phyloP scores from a whole-genome alignment of 2,888 invertebrate genomes.

The Agapostemon virescens region DNA sequence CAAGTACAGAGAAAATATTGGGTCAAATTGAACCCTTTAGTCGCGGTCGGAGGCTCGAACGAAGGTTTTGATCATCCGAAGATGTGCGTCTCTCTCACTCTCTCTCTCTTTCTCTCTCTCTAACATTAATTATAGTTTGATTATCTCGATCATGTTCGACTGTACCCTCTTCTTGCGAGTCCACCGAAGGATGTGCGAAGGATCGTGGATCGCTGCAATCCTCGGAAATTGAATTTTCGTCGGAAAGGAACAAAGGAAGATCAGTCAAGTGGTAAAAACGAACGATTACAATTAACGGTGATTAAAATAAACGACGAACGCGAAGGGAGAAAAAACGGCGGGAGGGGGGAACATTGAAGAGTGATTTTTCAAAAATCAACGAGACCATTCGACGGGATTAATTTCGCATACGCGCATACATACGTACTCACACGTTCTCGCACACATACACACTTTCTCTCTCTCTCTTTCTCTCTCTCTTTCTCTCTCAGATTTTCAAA shows the following conservation, averaged over 20 bases:
- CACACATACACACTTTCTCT: neutral
- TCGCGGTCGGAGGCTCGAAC: neutral
- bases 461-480: slow-evolving; percentile 6
- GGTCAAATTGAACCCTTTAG: neutral
- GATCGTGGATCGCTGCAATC: neutral
- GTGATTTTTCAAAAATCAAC: neutral
- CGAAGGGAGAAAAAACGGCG: neutral
- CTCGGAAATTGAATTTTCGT: slow-evolving; percentile 1
- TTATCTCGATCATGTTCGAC: neutral
- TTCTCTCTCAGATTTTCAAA: slow-evolving; percentile 8
- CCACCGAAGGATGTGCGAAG: slow-evolving; percentile 5
- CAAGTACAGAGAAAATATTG: neutral
- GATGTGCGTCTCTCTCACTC: neutral
- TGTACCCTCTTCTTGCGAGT: neutral
- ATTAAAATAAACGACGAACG: slow-evolving; percentile 9
- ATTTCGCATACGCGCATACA: too few relatives aligned
- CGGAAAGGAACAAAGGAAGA: slow-evolving; percentile 19
- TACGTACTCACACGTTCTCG: neutral
- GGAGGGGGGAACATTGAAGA: slow-evolving; percentile 12
- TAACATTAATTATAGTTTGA: neutral
- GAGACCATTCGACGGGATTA: slow-evolving; percentile 14
- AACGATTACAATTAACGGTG: slow-evolving; percentile 38
- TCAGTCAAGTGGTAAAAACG: slow-evolving; percentile 41
- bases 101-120: too few relatives aligned
- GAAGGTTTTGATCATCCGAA: neutral